Conservation (phyloP, 2,797 vertebrate species). For the Megalops cyprinoides region DNA sequence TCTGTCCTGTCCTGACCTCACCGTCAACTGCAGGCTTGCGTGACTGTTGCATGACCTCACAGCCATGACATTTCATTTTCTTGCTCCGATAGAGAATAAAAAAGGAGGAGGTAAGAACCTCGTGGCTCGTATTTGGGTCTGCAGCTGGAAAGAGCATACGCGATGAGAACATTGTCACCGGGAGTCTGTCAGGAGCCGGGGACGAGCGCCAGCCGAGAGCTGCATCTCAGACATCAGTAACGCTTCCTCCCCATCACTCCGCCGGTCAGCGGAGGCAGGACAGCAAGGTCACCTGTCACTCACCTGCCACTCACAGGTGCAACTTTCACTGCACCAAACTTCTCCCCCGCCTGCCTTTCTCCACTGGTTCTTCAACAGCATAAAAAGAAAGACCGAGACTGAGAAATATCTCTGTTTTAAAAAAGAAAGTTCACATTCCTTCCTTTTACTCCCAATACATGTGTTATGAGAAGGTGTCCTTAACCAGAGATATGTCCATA, state of each 20-base stretch:
- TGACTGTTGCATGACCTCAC: background rate
- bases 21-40: background rate
- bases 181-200: background rate
- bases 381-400: no score
- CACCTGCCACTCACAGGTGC: no score
- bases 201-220: background rate
- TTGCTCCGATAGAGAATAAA: background rate
- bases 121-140: background rate
- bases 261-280: background rate
- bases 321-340: no score
- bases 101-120: background rate
- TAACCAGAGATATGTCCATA: no score
- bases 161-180: background rate
- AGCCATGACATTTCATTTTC: conserved; percentile 1
- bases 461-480: no score
- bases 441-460: no score
- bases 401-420: no score
- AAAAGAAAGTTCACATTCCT: no score
- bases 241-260: background rate
- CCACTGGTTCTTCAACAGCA: no score
- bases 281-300: background rate
- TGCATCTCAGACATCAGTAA: background rate
- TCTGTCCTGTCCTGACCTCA: no score
- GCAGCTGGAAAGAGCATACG: background rate
- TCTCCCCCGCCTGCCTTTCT: no score